Evolutionary conservation across 2,888 invertebrate genomes (phyloP).

Genomic region (Eupithecia subfuscata): DNA sequence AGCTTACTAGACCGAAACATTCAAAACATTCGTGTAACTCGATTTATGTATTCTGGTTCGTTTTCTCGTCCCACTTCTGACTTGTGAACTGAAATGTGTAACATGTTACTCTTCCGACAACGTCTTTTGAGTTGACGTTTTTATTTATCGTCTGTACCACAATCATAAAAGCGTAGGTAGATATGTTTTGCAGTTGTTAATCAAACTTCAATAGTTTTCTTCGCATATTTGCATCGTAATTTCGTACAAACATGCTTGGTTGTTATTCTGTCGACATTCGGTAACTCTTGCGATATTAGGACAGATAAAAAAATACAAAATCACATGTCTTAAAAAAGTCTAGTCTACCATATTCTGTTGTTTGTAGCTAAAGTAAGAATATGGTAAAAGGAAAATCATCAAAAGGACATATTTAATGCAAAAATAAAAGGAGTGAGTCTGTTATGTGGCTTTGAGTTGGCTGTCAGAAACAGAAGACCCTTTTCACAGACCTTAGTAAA

Average conservation of each 20-base stretch:
- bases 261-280: not conserved
- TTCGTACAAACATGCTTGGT: not conserved
- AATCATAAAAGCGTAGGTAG: conserved; percentile 7
- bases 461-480: conserved; percentile 19
- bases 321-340: not conserved
- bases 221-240: not conserved
- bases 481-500: conserved; percentile 24
- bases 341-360: too few species aligned
- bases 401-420: not conserved
- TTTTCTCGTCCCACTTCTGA: conserved; percentile 26
- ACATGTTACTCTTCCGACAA: conserved; percentile 29
- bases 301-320: not conserved
- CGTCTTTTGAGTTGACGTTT: conserved; percentile 23
- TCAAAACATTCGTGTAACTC: conserved; percentile 9
- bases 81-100: conserved; percentile 26
- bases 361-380: not conserved
- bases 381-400: not conserved
- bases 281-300: not conserved
- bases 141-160: conserved; percentile 16
- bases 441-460: not conserved
- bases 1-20: conserved; percentile 15
- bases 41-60: conserved; percentile 18
- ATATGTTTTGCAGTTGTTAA: conserved; percentile 13
- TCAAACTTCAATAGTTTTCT: conserved; percentile 10
- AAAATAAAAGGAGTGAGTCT: not conserved